A percentile compares a stretch with the other conserved stretches of the same genome.
Conservation (phyloP, 2,113 vertebrate species). For the Gallinago undulata region DNA sequence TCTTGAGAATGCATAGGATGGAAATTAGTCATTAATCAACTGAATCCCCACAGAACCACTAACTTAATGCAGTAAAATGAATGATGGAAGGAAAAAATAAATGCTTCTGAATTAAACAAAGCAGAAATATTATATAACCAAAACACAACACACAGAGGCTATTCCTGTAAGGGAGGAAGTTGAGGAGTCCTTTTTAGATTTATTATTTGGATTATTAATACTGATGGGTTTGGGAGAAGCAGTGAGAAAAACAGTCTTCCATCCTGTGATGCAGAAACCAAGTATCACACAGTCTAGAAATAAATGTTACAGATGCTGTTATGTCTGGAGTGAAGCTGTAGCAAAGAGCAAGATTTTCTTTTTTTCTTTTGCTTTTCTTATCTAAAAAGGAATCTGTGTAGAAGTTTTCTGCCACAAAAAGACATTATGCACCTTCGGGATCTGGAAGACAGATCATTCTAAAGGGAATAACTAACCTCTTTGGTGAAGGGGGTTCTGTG, state of each 20-base stretch:
- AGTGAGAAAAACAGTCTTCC: conserved; percentile 42
- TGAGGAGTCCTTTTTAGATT: conserved; percentile 15
- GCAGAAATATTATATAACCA: conserved; percentile 11
- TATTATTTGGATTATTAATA: conserved; percentile 73
- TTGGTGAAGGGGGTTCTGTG: not conserved
- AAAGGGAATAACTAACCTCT: not conserved
- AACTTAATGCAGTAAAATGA: conserved; percentile 57
- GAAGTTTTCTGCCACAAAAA: not conserved
- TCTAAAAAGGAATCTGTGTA: not conserved
- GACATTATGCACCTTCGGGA: not conserved
- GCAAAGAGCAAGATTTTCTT: not conserved
- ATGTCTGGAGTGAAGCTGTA: conserved; percentile 1
- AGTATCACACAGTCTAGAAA: conserved; percentile 42
- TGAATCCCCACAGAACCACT: conserved; percentile 32
- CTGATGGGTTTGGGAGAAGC: conserved; percentile 59
- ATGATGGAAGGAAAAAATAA: conserved; percentile 62
- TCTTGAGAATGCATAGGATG: conserved; percentile 15
- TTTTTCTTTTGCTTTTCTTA: not conserved
- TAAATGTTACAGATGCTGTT: conserved; percentile 41
- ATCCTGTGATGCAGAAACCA: conserved; percentile 36
- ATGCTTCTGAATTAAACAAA: conserved; percentile 46
- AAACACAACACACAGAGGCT: conserved; percentile 13
- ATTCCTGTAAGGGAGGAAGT: not conserved
- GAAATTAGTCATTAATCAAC: conserved; percentile 68
- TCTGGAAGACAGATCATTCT: not conserved